phyloP scores from a whole-genome alignment of 2,113 vertebrate species.

The Terrapene triunguis region DNA sequence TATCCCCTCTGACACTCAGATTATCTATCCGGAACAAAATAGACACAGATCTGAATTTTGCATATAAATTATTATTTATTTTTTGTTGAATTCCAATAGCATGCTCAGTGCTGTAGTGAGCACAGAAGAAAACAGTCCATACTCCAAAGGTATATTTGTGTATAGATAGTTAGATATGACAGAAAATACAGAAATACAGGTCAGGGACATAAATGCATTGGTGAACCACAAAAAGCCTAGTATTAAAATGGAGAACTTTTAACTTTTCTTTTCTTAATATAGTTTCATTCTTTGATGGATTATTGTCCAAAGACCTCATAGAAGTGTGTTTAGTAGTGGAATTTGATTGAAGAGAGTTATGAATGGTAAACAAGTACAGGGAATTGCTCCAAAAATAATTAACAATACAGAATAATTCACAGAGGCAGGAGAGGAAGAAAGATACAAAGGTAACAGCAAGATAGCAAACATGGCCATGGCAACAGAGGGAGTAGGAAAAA shows the following conservation, averaged over 20 bases:
- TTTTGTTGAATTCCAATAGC: not conserved
- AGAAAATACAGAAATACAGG: not conserved
- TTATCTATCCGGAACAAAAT: not conserved
- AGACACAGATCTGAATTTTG: not conserved
- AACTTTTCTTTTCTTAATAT: not conserved
- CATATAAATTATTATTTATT: not conserved
- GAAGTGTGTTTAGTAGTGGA: fast-evolving
- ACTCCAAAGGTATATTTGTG: not conserved
- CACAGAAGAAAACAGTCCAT: not conserved
- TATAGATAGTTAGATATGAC: not conserved
- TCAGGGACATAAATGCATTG: not conserved
- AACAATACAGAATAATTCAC: not conserved
- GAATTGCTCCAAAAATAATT: not conserved
- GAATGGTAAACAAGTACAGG: not conserved
- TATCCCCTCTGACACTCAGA: not conserved
- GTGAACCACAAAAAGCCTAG: not conserved
- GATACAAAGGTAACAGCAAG: not conserved
- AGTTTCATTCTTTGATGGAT: not conserved
- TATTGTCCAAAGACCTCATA: not conserved
- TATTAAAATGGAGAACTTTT: not conserved
- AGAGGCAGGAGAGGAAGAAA: not conserved
- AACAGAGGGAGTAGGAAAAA: not conserved
- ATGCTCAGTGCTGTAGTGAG: not conserved
- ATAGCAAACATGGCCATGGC: not conserved
- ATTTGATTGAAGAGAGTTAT: not conserved